Base-by-base conservation (phyloP, 2,888 invertebrate species). In the Tridacna crocea region DNA sequence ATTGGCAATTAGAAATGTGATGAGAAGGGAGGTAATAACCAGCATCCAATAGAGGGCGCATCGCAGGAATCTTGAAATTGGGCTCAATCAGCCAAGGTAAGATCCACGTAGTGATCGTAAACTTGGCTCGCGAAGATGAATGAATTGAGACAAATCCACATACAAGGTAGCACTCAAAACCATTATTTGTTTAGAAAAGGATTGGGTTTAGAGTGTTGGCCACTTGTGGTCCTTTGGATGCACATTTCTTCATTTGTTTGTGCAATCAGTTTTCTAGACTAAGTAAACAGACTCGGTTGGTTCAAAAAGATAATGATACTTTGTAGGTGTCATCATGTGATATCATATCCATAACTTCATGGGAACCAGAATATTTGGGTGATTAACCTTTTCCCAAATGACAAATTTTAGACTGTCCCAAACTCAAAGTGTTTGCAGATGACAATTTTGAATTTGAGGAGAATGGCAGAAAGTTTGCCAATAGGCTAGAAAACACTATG, bases 251-350 rank as follows among this genome's bases (percentile, higher is more conserved):
- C 22, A n/a, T 61, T 61, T 13, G n/a, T 61, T 61, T 13, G 13
- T 61, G 61, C 22, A 22, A 22, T 24, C 26, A 22, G 61, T 61
- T 26, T 26, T 66, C 27, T 11, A 66, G 66, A 36, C 66, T 66
- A 66, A 66, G 27, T 36, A 66, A 66, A 66, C 46, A 66, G 8
- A 61, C 15, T 61, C 8, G 22, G 61, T 10, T 17, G 61, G 61
- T 24, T 61, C 61, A 36, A 36, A 66, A 36, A 36, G 66, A 66
- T 66, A 36, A 66, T 66, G 46, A 66, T 36, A 66, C 66, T 66
- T 13, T 66, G n/a, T 66, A 66, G 27, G 66, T 66, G 66, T 66
- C 66, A 66, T n/a, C 13, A 66, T 36, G 27, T 12, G 36, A 22
- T 61, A 61, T 61, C 17, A 55, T 55, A 19, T 55, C 19, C 58